A percentile compares a stretch with the other conserved stretches of the same genome.
Conservation (phyloP, 2,888 invertebrate species). For the Drosophila mayaguana region DNA sequence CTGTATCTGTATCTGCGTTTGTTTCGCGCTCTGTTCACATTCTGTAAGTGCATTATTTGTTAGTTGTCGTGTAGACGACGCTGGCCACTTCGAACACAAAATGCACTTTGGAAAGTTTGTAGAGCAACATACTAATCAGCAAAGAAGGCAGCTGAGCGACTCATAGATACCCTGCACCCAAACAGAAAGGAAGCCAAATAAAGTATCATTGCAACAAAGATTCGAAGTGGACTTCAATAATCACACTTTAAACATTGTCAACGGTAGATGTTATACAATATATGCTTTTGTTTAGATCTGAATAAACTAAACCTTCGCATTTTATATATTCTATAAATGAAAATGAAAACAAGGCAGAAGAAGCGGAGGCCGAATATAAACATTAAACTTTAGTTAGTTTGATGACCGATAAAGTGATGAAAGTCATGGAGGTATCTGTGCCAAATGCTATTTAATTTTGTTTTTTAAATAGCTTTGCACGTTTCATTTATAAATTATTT, state of each 20-base stretch:
- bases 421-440: not conserved
- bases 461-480: no score
- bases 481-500: no score
- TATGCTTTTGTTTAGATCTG: no score
- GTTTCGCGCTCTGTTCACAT: conserved; percentile 41
- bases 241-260: no score
- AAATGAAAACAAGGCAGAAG: not conserved
- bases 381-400: no score
- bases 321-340: no score
- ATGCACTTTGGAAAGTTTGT: conserved; percentile 74
- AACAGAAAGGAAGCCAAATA: not conserved
- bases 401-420: not conserved
- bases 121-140: conserved; percentile 21
- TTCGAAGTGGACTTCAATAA: no score
- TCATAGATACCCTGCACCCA: not conserved
- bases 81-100: conserved; percentile 66
- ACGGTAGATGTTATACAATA: no score
- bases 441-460: not conserved
- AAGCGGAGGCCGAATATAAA: not conserved
- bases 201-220: not conserved
- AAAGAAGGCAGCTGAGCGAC: not conserved
- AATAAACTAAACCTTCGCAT: no score
- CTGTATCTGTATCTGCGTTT: conserved; percentile 28
- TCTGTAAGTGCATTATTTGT: conserved; percentile 69
- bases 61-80: conserved; percentile 64